phyloP scores from a whole-genome alignment of 2,113 vertebrate species.

The Potamarius usumacintae region DNA sequence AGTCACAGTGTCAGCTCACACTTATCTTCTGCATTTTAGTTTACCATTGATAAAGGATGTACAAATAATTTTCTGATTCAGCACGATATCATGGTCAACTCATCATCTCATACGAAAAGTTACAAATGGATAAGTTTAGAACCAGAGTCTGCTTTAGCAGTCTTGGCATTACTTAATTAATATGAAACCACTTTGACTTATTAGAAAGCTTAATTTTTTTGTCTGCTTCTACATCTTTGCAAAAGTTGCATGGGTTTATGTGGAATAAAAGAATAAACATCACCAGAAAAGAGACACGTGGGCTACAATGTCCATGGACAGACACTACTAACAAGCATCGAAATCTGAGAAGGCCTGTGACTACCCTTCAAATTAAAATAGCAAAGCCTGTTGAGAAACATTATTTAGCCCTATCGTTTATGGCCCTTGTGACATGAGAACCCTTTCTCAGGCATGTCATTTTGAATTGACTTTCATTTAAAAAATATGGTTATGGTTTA shows the following conservation, averaged over 20 bases:
- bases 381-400: slow-evolving; percentile 69
- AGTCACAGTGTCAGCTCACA: background rate
- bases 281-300: background rate
- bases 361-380: slow-evolving; percentile 71
- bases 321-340: background rate
- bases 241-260: background rate
- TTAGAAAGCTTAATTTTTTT: background rate
- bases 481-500: slow-evolving; percentile 12
- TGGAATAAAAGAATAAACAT: background rate
- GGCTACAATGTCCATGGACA: background rate
- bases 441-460: background rate
- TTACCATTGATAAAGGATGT: slow-evolving; percentile 13
- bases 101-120: background rate
- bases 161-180: background rate
- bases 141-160: background rate
- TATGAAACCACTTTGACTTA: background rate
- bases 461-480: background rate
- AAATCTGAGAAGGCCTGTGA: slow-evolving; percentile 36
- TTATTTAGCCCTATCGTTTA: slow-evolving; percentile 73
- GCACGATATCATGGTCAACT: background rate
- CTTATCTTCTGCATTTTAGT: background rate
- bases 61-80: slow-evolving; percentile 48
- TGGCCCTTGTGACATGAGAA: slow-evolving; percentile 6
- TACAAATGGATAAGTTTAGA: background rate
- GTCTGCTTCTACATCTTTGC: background rate